Base-by-base conservation (phyloP, 2,888 invertebrate species). In the Scaptomyza reducta region DNA sequence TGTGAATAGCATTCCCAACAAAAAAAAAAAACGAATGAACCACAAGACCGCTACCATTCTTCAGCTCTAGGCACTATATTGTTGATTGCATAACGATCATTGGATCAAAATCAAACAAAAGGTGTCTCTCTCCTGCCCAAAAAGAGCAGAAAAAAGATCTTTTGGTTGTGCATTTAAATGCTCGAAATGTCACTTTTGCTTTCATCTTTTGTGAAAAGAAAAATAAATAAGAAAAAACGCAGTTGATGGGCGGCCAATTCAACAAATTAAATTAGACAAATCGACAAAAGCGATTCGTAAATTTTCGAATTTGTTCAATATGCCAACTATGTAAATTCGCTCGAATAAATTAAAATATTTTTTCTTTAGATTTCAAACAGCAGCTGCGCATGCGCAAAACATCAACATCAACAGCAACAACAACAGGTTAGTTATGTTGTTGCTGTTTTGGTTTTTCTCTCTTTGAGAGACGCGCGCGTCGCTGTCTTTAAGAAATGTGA, bases 401-500 rank as follows among this genome's bases (percentile, higher is more conserved):
- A 50, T 25, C 42, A 47, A 11, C 42, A 47, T 9, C 62, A 45
- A 27, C 61, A 44, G 31, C 77, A 56, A 40, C 79, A 56, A 60
- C 74, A 56, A 62, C 74, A 83, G 76, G 76, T 78, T 50, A 22
- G 75, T 64, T 70, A 53, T 42, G 29, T 46, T 49, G 18, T 31
- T 49, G 13, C 9, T 50, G n/a, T 11, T 49, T 3, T 45, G 6
- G 2, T 64, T 82, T 67, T 80, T 77, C 64, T 63, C 74, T 79
- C 62, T 70, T 38, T 33, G 33, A 41, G 57, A 68, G 72, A 58
- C 44, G 57, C 53, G 74, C 40, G 54, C 69, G 77, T 60, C 62
- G 61, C 62, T 63, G 73, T 63, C 64, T 83, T 85, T 87, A 88
- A 83, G 64, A 88, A 85, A 85, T 85, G 88, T 85, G 85, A 85